A percentile compares a stretch with the other conserved stretches of the same genome.
Evolutionary conservation across 1,140 invertebrate genomes (phyloP).

Genomic region (Drosophila hydei): DNA sequence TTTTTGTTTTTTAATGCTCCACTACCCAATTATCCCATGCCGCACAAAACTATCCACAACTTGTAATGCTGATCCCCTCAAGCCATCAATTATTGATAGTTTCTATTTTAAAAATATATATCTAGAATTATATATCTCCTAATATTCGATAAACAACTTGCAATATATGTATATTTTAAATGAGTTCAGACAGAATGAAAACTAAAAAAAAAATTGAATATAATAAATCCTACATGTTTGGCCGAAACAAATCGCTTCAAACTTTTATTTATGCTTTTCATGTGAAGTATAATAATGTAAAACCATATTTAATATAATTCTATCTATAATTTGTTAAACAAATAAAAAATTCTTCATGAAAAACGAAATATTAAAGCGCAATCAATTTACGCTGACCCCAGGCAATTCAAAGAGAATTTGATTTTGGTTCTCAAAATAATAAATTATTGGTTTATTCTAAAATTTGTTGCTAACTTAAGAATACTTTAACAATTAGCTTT

Average conservation of each 20-base stretch:
- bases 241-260: constrained; percentile 4
- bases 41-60: constrained; percentile 36
- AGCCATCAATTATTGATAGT: constrained; percentile 56
- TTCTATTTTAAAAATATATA: constrained; percentile 38
- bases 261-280: neutral
- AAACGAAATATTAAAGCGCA: no score
- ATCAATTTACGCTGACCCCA: no score
- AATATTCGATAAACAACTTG: constrained; percentile 48
- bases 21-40: constrained; percentile 28
- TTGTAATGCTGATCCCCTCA: constrained; percentile 53
- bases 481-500: constrained; percentile 19
- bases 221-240: constrained; percentile 21
- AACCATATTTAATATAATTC: no score
- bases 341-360: no score
- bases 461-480: constrained; percentile 43
- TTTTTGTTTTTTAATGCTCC: constrained; percentile 30
- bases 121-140: constrained; percentile 58
- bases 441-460: constrained; percentile 29
- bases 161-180: constrained; percentile 58
- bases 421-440: constrained; percentile 12
- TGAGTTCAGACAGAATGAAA: constrained; percentile 51
- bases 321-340: no score
- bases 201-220: constrained; percentile 34
- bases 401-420: neutral
- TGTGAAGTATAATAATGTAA: no score